These are phyloP conservation scores for Arctocebus calabarensis DNA, from an alignment of 2,797 vertebrate genomes.

Conservation along the genomic window DNA sequence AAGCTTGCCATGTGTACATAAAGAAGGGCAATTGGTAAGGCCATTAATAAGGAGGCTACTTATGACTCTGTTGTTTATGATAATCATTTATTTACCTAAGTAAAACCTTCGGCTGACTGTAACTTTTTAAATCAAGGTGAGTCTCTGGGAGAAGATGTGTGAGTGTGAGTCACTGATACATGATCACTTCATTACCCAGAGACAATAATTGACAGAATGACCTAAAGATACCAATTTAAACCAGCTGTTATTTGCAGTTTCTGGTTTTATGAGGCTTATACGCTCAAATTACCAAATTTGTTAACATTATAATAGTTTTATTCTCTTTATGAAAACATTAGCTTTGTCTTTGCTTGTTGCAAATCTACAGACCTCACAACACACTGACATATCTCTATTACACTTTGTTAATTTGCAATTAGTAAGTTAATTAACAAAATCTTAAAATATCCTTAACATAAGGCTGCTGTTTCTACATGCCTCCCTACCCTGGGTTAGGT, in stretches of 20 bases:
- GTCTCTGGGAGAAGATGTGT: neutral
- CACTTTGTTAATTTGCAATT: neutral
- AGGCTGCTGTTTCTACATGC: neutral
- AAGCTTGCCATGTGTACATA: neutral
- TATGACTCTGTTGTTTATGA: neutral
- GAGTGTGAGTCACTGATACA: neutral
- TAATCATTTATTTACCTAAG: conserved; percentile 22
- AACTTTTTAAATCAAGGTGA: neutral
- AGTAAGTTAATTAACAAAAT: neutral
- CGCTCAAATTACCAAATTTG: neutral
- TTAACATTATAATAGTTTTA: neutral
- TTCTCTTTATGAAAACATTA: neutral
- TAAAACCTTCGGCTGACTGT: neutral
- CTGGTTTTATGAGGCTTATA: neutral
- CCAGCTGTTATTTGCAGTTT: neutral
- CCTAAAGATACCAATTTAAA: neutral
- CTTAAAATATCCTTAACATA: neutral
- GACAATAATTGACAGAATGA: neutral
- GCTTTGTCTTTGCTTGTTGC: neutral
- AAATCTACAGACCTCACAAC: neutral
- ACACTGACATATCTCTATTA: neutral
- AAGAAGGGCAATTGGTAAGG: conserved; percentile 9
- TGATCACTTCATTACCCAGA: neutral
- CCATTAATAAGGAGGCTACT: conserved; percentile 1
- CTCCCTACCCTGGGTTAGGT: neutral